These are phyloP conservation scores for Cirrhinus molitorella DNA, from an alignment of 2,797 vertebrate genomes.

Conservation along the genomic window DNA sequence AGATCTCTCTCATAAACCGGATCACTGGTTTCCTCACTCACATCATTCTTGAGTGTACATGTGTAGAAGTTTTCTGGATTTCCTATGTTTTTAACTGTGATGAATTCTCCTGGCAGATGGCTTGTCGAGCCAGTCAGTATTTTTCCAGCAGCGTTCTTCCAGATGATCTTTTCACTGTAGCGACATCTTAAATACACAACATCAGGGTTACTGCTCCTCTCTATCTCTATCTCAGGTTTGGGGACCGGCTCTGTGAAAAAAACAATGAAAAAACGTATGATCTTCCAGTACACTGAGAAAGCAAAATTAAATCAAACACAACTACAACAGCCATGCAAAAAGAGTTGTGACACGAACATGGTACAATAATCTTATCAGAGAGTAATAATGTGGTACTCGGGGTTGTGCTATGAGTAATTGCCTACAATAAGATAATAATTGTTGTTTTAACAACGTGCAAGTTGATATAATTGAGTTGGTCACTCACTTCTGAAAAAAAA, in stretches of 20 bases:
- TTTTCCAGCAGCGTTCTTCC: background rate
- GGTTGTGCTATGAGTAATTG: too few relatives aligned
- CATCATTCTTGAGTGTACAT: background rate
- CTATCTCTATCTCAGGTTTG: rapidly evolving
- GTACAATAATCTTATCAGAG: too few relatives aligned
- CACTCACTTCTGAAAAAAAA: background rate
- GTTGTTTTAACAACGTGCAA: background rate
- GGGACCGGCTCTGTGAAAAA: background rate
- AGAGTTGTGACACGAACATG: too few relatives aligned
- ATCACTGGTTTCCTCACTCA: too few relatives aligned
- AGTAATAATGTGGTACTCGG: too few relatives aligned
- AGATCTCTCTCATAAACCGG: too few relatives aligned
- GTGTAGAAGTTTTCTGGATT: background rate
- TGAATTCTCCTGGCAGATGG: rapidly evolving
- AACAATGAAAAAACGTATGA: background rate
- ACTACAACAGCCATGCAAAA: too few relatives aligned
- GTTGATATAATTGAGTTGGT: background rate
- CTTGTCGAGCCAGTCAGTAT: rapidly evolving
- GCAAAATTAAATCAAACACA: too few relatives aligned
- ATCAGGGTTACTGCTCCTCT: rapidly evolving
- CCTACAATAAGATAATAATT: too few relatives aligned
- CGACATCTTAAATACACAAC: background rate
- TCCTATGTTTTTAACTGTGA: background rate
- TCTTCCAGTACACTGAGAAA: too few relatives aligned
- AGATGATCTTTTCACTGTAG: rapidly evolving